Conservation (phyloP, 2,888 invertebrate species). For the Caenorhabditis sp. region DNA sequence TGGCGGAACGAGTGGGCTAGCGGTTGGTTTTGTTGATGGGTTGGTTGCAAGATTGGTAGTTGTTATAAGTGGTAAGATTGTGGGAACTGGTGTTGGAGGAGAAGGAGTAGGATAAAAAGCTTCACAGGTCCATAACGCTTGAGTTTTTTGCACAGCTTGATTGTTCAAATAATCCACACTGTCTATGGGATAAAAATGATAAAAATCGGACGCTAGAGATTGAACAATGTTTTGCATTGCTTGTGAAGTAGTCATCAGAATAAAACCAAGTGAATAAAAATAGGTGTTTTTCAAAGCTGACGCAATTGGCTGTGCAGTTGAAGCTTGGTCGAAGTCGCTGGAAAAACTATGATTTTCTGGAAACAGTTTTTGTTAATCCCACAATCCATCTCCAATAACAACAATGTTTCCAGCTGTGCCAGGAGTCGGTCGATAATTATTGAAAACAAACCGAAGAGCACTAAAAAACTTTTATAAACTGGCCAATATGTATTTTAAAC, state of each 20-base stretch:
- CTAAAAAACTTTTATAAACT: constrained; percentile 27
- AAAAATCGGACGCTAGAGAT: constrained; percentile 32
- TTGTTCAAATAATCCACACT: constrained; percentile 49
- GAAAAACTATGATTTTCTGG: constrained; percentile 5
- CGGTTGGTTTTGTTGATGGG: constrained; percentile 13
- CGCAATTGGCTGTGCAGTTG: constrained; percentile 12
- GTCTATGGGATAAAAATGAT: constrained; percentile 50
- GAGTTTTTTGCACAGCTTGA: constrained; percentile 37
- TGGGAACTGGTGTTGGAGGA: constrained; percentile 53
- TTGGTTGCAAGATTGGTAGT: constrained; percentile 20
- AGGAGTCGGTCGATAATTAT: constrained; percentile 36
- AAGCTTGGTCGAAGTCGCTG: constrained; percentile 39
- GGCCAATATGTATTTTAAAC: constrained; percentile 3
- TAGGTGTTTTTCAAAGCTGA: constrained; percentile 36
- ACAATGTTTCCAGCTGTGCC: constrained; percentile 54
- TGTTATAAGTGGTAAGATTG: constrained; percentile 45
- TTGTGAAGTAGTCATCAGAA: constrained; percentile 53
- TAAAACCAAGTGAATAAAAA: constrained; percentile 43
- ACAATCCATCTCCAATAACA: constrained; percentile 61
- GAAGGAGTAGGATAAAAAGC: constrained; percentile 55
- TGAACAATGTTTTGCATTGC: constrained; percentile 24
- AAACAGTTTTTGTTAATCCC: too few relatives aligned
- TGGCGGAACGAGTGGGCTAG: constrained; percentile 35
- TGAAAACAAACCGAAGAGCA: constrained; percentile 45
- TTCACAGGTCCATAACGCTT: constrained; percentile 60